These are phyloP conservation scores for Spheniscus humboldti DNA, from an alignment of 2,797 vertebrate genomes.

Conservation along the genomic window DNA sequence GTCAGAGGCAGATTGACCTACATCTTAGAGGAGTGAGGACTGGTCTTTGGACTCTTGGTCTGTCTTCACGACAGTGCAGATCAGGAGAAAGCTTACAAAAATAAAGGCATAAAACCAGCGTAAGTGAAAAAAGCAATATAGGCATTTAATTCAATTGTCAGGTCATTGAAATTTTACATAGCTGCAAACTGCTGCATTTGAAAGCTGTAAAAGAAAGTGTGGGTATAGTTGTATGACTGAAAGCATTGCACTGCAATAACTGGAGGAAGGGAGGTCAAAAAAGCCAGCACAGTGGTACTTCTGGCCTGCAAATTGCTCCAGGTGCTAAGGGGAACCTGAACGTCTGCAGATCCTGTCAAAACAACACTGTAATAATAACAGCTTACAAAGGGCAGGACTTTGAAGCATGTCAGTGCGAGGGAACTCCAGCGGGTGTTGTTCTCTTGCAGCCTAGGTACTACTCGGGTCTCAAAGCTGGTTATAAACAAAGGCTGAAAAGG, in stretches of 20 bases:
- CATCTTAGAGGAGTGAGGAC: neutral
- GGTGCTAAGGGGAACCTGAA: constrained; percentile 46
- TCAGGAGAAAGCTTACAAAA: neutral
- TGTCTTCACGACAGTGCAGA: neutral
- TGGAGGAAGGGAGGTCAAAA: constrained; percentile 24
- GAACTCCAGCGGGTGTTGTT: neutral
- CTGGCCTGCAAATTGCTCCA: constrained; percentile 53
- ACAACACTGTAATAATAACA: constrained; percentile 60
- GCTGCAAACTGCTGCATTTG: neutral
- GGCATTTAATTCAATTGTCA: constrained; percentile 14
- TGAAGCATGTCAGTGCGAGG: constrained; percentile 6
- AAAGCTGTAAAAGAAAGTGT: constrained; percentile 17
- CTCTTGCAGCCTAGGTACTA: neutral
- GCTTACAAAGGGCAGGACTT: constrained; percentile 28
- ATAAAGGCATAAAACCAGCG: neutral
- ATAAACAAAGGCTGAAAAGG: neutral
- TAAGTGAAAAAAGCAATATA: neutral
- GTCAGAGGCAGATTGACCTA: neutral
- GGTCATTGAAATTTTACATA: constrained; percentile 11
- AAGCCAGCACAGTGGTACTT: constrained; percentile 2
- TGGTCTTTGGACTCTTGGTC: neutral
- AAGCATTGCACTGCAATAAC: constrained; percentile 1
- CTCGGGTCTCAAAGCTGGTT: neutral
- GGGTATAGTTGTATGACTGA: constrained; percentile 33
- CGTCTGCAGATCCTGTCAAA: constrained; percentile 35